phyloP scores from a whole-genome alignment of 2,888 invertebrate genomes.

The Stramonita haemastoma region DNA sequence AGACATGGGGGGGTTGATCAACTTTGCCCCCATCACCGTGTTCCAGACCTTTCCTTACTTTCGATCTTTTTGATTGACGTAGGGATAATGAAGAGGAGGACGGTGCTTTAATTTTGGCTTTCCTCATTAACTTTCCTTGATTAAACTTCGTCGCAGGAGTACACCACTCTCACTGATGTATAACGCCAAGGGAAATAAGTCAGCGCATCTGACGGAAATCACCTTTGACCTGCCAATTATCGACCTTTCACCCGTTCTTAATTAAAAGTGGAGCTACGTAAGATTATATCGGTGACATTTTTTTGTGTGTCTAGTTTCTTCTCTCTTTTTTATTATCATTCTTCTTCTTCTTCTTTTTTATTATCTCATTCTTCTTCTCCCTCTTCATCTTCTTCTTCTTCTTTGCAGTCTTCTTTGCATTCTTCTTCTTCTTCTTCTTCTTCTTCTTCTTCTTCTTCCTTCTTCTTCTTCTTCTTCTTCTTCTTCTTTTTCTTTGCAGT shows the following conservation, averaged over 20 bases:
- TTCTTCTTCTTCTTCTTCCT: too few species aligned
- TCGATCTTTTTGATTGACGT: neutral
- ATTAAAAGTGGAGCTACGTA: neutral
- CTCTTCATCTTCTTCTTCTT: too few species aligned
- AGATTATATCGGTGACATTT: neutral
- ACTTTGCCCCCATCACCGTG: neutral
- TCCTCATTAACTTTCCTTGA: neutral
- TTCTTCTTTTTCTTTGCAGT: too few species aligned
- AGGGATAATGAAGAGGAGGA: neutral
- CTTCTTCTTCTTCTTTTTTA: too few species aligned
- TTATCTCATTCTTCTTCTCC: too few species aligned
- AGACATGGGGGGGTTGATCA: too few species aligned
- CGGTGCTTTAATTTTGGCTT: neutral
- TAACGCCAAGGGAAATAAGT: neutral
- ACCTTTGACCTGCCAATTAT: neutral
- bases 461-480: too few species aligned
- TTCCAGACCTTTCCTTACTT: neutral
- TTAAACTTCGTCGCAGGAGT: neutral
- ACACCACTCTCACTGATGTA: neutral
- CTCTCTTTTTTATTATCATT: neutral
- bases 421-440: too few species aligned
- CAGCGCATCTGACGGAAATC: neutral
- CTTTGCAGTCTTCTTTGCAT: too few species aligned
- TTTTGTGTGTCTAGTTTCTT: neutral
- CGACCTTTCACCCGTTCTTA: neutral